Base-by-base conservation (phyloP, 2,113 vertebrate species). In the Ophthalmotilapia sp. region DNA sequence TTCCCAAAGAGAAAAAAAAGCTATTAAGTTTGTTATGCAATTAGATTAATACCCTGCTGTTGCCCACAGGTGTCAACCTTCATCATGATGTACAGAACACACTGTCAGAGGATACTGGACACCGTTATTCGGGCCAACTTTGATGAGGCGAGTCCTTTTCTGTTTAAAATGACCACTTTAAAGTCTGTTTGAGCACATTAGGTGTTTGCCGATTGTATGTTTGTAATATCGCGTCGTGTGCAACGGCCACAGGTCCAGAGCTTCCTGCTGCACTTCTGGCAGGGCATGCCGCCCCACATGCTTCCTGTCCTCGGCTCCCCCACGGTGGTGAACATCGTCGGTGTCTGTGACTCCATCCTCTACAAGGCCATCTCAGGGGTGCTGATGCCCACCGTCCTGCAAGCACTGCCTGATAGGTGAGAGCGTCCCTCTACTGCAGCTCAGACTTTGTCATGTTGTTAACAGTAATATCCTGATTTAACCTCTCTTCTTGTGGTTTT, bases 21-120 rank as follows among this genome's bases (percentile, higher is more conserved):
- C 58, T 51, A 6, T 83, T 47, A 70, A 21, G n/a, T 90, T 88
- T 89, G 65, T 90, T 70, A 79, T 89, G 45, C 21, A 53, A 81
- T 84, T 58, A 84, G 79, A 88, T 92, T 80, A 87, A 94, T 86
- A 73, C 33, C 84, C 8, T 6, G 36, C 75, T 86, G 60, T 89
- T 84, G 81, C 77, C 80, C 65, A 79, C 86, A 99, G 99, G 98
- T 99, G 92, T 99, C 99, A 79, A 99, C 99, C 54, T 99, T 99
- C 92, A 99, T 99, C 94, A 99, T 99, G 99, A 99, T 99, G 99
- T 99, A 99, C 94, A 97, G 99, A 95, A 99, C 99, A 51, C 99
- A 99, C 96, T 99, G 99, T 95, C 99, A 99, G 96, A 98, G 99
- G 95, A 99, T 99, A 95, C 96, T 99, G 94, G 99, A 99, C 96